Percentiles rank a stretch among this genome's conserved stretches.
phyloP scores from a whole-genome alignment of 2,888 invertebrate genomes.

The Therioaphis trifolii region DNA sequence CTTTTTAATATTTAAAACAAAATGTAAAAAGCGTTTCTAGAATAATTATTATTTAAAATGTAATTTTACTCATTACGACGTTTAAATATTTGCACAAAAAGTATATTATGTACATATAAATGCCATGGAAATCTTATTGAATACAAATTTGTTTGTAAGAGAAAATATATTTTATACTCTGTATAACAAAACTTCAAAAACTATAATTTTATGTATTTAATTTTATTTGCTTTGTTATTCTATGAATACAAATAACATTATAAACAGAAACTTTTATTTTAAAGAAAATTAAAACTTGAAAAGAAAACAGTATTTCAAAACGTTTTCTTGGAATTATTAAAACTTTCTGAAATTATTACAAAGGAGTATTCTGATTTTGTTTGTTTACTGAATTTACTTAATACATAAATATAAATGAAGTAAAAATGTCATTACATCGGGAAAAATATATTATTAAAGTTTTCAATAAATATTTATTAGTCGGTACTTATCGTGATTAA shows the following conservation, averaged over 20 bases:
- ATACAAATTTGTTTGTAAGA: background rate
- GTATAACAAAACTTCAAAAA: constrained; percentile 10
- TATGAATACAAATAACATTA: constrained; percentile 26
- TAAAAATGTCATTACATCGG: background rate
- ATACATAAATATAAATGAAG: constrained; percentile 24
- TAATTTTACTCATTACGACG: background rate
- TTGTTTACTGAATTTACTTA: constrained; percentile 29
- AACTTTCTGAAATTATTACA: constrained; percentile 45
- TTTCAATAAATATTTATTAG: too few species aligned
- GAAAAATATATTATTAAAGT: background rate
- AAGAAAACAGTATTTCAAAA: constrained; percentile 35
- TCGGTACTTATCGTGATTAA: too few species aligned
- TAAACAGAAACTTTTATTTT: constrained; percentile 34
- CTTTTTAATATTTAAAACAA: background rate
- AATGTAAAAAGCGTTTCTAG: background rate
- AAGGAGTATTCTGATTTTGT: constrained; percentile 19
- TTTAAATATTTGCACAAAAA: too few species aligned
- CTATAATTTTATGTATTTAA: background rate
- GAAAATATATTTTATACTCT: constrained; percentile 22
- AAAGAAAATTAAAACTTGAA: constrained; percentile 44
- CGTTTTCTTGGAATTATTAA: constrained; percentile 5
- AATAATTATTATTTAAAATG: background rate
- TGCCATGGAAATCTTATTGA: background rate
- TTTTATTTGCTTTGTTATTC: constrained; percentile 21
- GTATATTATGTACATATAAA: background rate